These are phyloP conservation scores for Cylas formicarius DNA, from an alignment of 1,140 invertebrate genomes.

Conservation along the genomic window DNA sequence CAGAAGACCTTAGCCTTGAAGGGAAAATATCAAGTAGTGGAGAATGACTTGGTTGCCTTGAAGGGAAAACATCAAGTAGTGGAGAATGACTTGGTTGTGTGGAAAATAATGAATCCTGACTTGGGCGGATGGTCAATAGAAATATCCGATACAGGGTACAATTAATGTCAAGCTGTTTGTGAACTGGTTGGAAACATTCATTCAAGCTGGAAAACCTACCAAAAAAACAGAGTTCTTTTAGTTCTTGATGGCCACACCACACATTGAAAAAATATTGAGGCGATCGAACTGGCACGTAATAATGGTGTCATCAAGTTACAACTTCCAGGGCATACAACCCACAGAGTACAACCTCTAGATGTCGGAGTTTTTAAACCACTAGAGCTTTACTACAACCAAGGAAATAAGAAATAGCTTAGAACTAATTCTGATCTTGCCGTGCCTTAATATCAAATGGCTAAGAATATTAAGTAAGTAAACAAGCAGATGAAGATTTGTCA, in stretches of 20 bases:
- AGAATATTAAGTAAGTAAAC: no score
- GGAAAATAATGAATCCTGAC: no score
- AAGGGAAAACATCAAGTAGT: no score
- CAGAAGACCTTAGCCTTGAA: no score
- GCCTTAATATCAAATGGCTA: not conserved
- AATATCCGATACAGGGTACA: slow-evolving; percentile 1
- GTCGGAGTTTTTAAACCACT: slow-evolving; percentile 37
- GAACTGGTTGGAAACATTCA: slow-evolving; percentile 26
- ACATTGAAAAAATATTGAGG: slow-evolving; percentile 25
- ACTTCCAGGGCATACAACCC: slow-evolving; percentile 24
- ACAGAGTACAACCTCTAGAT: slow-evolving; percentile 40
- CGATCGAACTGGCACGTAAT: slow-evolving; percentile 17
- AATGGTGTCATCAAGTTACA: slow-evolving; percentile 21
- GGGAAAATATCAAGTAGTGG: no score
- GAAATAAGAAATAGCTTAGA: no score
- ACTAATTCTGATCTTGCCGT: slow-evolving; percentile 5
- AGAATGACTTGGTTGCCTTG: no score
- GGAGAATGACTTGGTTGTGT: no score
- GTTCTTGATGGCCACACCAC: slow-evolving; percentile 32
- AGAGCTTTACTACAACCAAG: slow-evolving; percentile 25
- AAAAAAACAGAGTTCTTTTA: slow-evolving; percentile 29
- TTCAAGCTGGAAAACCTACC: slow-evolving; percentile 7
- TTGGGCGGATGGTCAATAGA: no score
- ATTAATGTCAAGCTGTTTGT: slow-evolving; percentile 26
- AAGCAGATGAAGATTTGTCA: no score